These are phyloP conservation scores for Nephila pilipes DNA, from an alignment of 1,140 invertebrate genomes.

Conservation along the genomic window DNA sequence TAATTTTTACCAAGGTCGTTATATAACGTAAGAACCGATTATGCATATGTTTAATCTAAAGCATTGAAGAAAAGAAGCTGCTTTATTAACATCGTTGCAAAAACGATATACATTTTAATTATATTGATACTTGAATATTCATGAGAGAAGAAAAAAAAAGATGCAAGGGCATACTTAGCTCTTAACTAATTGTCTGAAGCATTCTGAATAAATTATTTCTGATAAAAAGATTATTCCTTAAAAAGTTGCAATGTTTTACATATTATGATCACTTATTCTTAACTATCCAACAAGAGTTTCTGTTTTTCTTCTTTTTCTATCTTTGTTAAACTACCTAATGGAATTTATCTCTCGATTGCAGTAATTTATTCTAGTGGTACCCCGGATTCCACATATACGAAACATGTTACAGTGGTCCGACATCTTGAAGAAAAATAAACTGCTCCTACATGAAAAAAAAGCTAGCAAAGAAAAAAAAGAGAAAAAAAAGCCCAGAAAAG, in stretches of 20 bases:
- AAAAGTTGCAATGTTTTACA: neutral
- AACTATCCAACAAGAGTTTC: neutral
- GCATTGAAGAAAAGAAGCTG: too few species aligned
- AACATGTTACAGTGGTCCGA: neutral
- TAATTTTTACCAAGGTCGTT: too few species aligned
- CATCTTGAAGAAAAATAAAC: constrained; percentile 8
- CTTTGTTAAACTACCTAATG: neutral
- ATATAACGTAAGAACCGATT: too few species aligned
- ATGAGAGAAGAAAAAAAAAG: too few species aligned
- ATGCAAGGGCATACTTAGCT: too few species aligned
- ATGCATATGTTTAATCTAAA: too few species aligned
- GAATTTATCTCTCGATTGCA: neutral
- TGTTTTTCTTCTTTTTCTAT: neutral
- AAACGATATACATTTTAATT: too few species aligned
- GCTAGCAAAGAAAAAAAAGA: neutral
- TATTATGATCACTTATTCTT: neutral
- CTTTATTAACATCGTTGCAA: too few species aligned
- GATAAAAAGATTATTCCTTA: neutral
- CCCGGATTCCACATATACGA: neutral
- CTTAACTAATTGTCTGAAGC: too few species aligned
- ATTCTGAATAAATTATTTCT: neutral
- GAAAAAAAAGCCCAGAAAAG: neutral
- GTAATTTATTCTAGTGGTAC: neutral
- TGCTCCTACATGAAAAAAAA: neutral
- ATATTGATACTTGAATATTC: too few species aligned